phyloP scores from a whole-genome alignment of 2,797 vertebrate species.

The Erethizon dorsatum region DNA sequence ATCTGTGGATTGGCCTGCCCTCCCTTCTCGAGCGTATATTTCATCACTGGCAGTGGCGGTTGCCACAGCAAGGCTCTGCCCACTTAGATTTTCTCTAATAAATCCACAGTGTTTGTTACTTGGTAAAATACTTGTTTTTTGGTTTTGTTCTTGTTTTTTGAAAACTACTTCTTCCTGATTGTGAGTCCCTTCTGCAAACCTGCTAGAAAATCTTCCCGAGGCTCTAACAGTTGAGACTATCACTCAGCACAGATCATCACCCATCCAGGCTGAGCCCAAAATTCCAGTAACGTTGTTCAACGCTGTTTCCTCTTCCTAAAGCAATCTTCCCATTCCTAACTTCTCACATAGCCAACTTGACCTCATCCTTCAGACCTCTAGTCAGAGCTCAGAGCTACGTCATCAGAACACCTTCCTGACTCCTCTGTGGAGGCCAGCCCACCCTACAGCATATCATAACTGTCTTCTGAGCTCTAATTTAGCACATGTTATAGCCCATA shows the following conservation, averaged over 20 bases:
- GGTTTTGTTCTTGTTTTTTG: no score
- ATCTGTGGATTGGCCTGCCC: not conserved
- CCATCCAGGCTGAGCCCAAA: not conserved
- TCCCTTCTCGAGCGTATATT: not conserved
- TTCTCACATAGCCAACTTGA: not conserved
- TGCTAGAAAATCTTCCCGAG: not conserved
- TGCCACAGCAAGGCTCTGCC: not conserved
- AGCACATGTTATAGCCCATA: no score
- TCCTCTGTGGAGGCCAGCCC: accelerated
- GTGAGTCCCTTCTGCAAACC: not conserved
- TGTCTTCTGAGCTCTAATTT: not conserved
- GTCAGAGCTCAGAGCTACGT: not conserved
- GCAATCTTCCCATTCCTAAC: not conserved
- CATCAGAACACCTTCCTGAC: not conserved
- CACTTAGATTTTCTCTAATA: not conserved
- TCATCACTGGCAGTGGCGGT: not conserved
- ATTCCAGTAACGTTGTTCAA: not conserved
- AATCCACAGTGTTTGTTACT: not conserved
- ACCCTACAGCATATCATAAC: not conserved
- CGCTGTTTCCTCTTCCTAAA: not conserved
- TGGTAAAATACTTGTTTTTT: not conserved
- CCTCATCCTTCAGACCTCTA: not conserved
- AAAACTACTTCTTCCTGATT: no score
- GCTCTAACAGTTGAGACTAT: not conserved
- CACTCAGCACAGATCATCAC: not conserved